phyloP scores from a whole-genome alignment of 2,113 vertebrate genomes.

The Mirza zaza region DNA sequence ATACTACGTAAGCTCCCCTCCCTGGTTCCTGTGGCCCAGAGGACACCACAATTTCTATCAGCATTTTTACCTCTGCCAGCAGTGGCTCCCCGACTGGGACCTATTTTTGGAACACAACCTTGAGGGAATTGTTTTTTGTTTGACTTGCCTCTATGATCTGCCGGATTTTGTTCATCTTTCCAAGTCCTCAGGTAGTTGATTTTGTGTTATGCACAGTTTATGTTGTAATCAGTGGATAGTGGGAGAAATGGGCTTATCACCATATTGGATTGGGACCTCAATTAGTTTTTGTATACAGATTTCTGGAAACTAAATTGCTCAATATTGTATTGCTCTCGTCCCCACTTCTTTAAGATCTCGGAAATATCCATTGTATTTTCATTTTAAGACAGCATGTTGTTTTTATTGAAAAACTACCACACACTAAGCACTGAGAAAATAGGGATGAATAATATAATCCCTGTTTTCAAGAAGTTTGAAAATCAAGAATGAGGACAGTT shows the following conservation, averaged over 20 bases:
- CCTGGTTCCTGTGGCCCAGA: neutral
- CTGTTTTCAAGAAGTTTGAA: neutral
- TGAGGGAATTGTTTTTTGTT: neutral
- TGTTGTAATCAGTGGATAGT: neutral
- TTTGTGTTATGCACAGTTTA: neutral
- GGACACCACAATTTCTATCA: neutral
- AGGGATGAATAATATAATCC: neutral
- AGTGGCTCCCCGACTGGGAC: neutral
- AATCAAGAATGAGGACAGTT: neutral
- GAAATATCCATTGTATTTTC: neutral
- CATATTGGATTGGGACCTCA: no score
- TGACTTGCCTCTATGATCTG: neutral
- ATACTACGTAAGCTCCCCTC: accelerated
- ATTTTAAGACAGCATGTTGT: neutral
- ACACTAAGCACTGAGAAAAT: neutral
- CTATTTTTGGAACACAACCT: neutral
- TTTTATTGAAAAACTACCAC: neutral
- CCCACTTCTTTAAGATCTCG: neutral
- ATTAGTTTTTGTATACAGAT: neutral
- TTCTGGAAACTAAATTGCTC: neutral
- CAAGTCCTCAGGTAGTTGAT: neutral
- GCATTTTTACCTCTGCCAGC: neutral
- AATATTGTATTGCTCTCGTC: neutral
- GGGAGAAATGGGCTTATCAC: no score
- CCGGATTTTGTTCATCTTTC: neutral